These are phyloP conservation scores for Agriopis leucophaearia DNA, from an alignment of 2,888 invertebrate genomes.

Conservation along the genomic window DNA sequence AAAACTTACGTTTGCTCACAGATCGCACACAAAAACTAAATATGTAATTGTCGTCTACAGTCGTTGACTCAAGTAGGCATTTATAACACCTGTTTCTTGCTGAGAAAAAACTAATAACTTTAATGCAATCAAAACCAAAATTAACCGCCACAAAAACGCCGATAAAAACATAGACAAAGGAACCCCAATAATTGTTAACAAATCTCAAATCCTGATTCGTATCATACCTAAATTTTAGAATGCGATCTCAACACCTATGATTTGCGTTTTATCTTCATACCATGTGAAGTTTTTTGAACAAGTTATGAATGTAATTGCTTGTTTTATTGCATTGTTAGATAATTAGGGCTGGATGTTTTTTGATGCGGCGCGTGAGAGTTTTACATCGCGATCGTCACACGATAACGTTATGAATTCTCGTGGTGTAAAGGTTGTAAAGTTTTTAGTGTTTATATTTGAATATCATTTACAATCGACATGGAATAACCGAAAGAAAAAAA, in stretches of 20 bases:
- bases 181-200: constrained; percentile 29
- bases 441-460: constrained; percentile 20
- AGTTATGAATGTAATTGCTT: constrained; percentile 35
- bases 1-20: not conserved
- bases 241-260: constrained; percentile 38
- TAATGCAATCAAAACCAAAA: constrained; percentile 20
- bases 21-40: not conserved
- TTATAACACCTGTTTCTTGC: constrained; percentile 7
- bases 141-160: constrained; percentile 18
- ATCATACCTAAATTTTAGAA: constrained; percentile 21
- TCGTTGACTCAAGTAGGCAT: not conserved
- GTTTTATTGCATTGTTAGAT: constrained; percentile 37
- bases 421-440: constrained; percentile 18
- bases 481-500: not conserved
- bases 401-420: constrained; percentile 18
- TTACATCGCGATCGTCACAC: constrained; percentile 9
- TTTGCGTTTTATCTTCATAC: constrained; percentile 25
- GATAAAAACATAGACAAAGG: constrained; percentile 26
- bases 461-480: constrained; percentile 5
- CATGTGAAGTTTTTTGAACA: constrained; percentile 25
- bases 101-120: constrained; percentile 12
- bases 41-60: not conserved
- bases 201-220: constrained; percentile 20
- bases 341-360: constrained; percentile 32
- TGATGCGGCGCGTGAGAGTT: constrained; percentile 32